A percentile compares a stretch with the other conserved stretches of the same genome.
These are phyloP conservation scores for Leptinotarsa peninsularis DNA, from an alignment of 2,888 invertebrate species.

Conservation along the genomic window DNA sequence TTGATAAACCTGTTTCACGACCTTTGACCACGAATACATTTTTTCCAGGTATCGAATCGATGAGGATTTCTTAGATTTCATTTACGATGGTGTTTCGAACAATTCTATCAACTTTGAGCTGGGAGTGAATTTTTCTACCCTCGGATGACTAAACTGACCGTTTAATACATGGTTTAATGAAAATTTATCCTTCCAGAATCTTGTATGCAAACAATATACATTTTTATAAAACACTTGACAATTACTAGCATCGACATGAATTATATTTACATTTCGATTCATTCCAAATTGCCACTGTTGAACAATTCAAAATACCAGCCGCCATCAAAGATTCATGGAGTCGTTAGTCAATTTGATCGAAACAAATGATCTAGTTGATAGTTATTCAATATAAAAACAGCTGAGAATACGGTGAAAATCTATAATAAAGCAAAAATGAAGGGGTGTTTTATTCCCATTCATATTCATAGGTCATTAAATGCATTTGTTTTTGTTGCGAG, in stretches of 20 bases:
- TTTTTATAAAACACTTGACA: slow-evolving; percentile 21
- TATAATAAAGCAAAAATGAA: background rate
- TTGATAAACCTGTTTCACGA: too few species aligned
- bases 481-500: too few species aligned
- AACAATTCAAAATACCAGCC: slow-evolving; percentile 1
- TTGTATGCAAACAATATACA: background rate
- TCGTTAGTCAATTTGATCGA: background rate
- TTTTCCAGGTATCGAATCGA: too few species aligned
- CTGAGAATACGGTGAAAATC: background rate
- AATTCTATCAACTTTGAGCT: too few species aligned
- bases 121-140: too few species aligned
- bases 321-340: slow-evolving; percentile 3
- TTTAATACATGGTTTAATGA: too few species aligned
- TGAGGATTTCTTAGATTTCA: too few species aligned
- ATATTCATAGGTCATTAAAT: too few species aligned
- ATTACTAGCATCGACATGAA: slow-evolving; percentile 14
- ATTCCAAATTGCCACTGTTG: background rate
- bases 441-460: background rate
- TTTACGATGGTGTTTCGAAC: too few species aligned
- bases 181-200: background rate
- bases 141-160: too few species aligned
- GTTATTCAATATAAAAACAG: background rate
- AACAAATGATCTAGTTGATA: slow-evolving; percentile 1
- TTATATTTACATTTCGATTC: slow-evolving; percentile 18
- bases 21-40: too few species aligned